phyloP scores from a whole-genome alignment of 2,888 invertebrate genomes.

The Ichneumon xanthorius region DNA sequence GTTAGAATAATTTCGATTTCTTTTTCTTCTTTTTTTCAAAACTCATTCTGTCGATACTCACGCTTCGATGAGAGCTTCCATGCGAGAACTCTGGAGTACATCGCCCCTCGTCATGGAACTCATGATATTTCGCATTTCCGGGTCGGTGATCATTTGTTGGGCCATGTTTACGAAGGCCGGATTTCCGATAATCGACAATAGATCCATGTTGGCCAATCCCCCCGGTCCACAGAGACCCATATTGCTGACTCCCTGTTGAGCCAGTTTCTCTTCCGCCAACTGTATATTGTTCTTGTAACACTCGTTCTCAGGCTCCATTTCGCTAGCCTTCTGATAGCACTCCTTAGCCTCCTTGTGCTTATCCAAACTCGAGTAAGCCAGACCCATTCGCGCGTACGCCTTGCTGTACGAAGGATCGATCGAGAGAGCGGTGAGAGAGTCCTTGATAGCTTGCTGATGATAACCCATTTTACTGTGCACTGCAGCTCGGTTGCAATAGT shows the following conservation, averaged over 20 bases:
- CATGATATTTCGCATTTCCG: slow-evolving; percentile 92
- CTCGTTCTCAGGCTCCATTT: slow-evolving; percentile 96
- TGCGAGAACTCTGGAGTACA: slow-evolving; percentile 78
- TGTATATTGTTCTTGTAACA: slow-evolving; percentile 95
- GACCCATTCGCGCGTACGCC: slow-evolving; percentile 95
- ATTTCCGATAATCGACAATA: slow-evolving; percentile 91
- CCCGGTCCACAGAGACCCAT: slow-evolving; percentile 75
- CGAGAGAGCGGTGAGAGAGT: slow-evolving; percentile 95
- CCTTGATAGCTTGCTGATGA: slow-evolving; percentile 93
- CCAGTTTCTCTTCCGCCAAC: slow-evolving; percentile 90
- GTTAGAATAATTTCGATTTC: slow-evolving; percentile 12
- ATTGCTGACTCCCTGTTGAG: slow-evolving; percentile 74
- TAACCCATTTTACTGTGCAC: slow-evolving; percentile 96
- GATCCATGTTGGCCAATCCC: slow-evolving; percentile 84
- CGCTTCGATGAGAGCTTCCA: slow-evolving; percentile 86
- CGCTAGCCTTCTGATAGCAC: slow-evolving; percentile 94
- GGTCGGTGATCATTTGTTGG: slow-evolving; percentile 93
- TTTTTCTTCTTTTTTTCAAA: not conserved
- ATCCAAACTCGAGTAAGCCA: slow-evolving; percentile 94
- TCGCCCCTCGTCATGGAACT: slow-evolving; percentile 86
- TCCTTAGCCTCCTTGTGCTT: slow-evolving; percentile 93
- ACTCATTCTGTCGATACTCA: slow-evolving; percentile 79
- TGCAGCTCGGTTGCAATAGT: slow-evolving; percentile 98
- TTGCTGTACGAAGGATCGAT: slow-evolving; percentile 97
- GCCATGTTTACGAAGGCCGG: slow-evolving; percentile 94